These are phyloP conservation scores for Alviniconcha strummeri DNA, from an alignment of 2,888 invertebrate species.

Conservation along the genomic window DNA sequence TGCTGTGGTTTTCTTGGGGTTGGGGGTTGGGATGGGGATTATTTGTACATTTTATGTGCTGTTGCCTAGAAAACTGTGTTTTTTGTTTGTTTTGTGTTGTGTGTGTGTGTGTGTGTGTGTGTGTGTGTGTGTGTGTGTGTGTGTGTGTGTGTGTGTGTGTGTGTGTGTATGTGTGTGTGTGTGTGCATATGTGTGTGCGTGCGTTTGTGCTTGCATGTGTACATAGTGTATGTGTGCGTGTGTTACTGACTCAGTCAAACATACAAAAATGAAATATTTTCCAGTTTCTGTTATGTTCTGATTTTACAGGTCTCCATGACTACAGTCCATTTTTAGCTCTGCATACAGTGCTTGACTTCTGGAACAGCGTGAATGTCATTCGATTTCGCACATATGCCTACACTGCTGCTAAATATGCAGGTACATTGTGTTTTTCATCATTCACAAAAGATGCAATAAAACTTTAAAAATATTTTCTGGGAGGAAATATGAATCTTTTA, in stretches of 20 bases:
- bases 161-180: not conserved
- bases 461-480: too few relatives aligned
- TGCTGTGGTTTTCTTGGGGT: too few relatives aligned
- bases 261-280: too few relatives aligned
- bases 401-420: slow-evolving; percentile 59
- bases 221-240: too few relatives aligned
- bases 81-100: not conserved
- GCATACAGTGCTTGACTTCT: slow-evolving; percentile 66
- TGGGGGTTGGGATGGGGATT: too few relatives aligned
- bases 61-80: not conserved
- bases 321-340: slow-evolving; percentile 68
- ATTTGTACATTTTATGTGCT: too few relatives aligned
- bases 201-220: not conserved
- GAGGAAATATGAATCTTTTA: too few relatives aligned
- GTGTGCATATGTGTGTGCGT: not conserved
- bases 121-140: not conserved
- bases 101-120: not conserved
- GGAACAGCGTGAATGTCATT: slow-evolving; percentile 61
- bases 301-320: slow-evolving; percentile 64
- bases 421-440: slow-evolving; percentile 41
- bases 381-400: slow-evolving; percentile 52
- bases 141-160: not conserved
- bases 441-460: too few relatives aligned
- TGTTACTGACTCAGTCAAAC: too few relatives aligned
- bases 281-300: not conserved